Base-by-base conservation (phyloP, 1,140 invertebrate genomes). In the Pinna nobilis region DNA sequence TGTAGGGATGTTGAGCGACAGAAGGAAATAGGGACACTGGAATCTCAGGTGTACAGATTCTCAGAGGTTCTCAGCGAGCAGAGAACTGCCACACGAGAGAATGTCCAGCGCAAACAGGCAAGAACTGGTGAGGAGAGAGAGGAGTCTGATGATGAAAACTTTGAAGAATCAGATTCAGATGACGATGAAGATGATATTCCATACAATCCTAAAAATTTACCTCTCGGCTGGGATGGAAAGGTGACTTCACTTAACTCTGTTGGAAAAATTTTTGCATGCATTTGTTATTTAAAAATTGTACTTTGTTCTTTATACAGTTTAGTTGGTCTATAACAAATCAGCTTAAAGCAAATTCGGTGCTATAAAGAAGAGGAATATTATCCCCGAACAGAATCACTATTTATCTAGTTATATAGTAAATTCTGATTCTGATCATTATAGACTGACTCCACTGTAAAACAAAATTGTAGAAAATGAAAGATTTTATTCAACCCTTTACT, bases 151-250 rank as follows among this genome's bases (percentile, higher is more conserved):
- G 95, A 94, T 33, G 88, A 89, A 74, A 96, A 98, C 81, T 95
- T 94, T 65, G 95, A 94, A 79, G 95, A 94, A 37, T 96, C 97
- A 30, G 89, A 91, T 53, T 88, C 88, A 49, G 93, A 95, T 80
- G 91, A 92, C 47, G 96, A 97, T 77, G 95, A 96, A 55, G 95
- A 97, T 86, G 95, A 96, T 80, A 95, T 99, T 49, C 97, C 98
- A 0, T 99, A 99, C 88, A 99, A 99, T 91, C 98, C 98, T 0
- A 99, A 99, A 90, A 99, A 99, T 91, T 89, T 99, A 37, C 98
- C 98, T 1, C 91, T 99, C 0, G 98, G 98, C 6, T 99, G 98
- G 98, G 98, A 99, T 91, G 98, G 98, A 55, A 99, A 99, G 91
- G 93, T 94, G 23, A 18, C 18, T 3, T n/a, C 15, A 25, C n/a